Percentiles rank a stretch among this genome's conserved stretches.
phyloP scores from a whole-genome alignment of 2,113 vertebrate species.

The Hiodon alosoides region DNA sequence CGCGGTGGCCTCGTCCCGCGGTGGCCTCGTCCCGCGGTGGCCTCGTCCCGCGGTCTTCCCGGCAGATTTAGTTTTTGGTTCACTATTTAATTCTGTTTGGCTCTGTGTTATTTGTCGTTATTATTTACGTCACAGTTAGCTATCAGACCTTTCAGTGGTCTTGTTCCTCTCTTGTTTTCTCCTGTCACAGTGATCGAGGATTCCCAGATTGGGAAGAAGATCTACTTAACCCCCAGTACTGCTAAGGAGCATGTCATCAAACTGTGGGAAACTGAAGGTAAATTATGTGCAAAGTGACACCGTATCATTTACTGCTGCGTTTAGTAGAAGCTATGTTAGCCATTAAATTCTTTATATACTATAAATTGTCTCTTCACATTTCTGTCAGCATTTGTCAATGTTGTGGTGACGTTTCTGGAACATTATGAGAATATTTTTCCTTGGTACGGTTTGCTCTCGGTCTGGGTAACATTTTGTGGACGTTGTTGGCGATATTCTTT shows the following conservation, averaged over 20 bases:
- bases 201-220: slow-evolving; percentile 65
- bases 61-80: too few species aligned
- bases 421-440: too few species aligned
- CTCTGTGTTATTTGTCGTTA: not conserved
- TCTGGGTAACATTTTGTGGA: not conserved
- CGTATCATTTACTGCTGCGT: too few species aligned
- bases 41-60: too few species aligned
- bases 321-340: too few species aligned
- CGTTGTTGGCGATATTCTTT: not conserved
- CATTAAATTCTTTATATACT: too few species aligned
- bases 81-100: not conserved
- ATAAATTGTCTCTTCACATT: too few species aligned
- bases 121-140: too few species aligned
- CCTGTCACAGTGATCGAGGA: slow-evolving; percentile 52
- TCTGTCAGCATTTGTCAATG: too few species aligned
- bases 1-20: too few species aligned
- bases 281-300: not conserved
- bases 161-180: not conserved
- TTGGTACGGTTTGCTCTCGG: not conserved
- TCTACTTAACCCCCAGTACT: slow-evolving; percentile 79
- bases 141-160: not conserved
- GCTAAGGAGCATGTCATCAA: slow-evolving; percentile 71
- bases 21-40: too few species aligned
- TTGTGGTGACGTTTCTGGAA: too few species aligned
- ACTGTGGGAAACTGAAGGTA: slow-evolving; percentile 89